Base-by-base conservation (phyloP, 2,113 vertebrate genomes). In the Chionis minor region DNA sequence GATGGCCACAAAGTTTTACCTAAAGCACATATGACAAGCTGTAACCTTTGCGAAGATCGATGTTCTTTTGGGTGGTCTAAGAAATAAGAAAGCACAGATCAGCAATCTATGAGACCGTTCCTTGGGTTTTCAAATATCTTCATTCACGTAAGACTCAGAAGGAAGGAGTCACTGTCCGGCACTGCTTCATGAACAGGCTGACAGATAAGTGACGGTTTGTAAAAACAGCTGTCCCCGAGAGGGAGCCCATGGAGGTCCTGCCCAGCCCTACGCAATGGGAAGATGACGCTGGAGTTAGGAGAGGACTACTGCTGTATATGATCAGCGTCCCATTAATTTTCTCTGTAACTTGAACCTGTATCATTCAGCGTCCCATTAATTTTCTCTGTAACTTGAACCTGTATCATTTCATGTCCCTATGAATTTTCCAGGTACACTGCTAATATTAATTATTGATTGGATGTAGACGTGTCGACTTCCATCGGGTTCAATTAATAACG, bases 361-460 rank as follows among this genome's bases (percentile, higher is more conserved):
- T 18, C 61, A 67, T 69, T 79, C n/a, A n/a, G n/a, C n/a, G n/a
- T n/a, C 65, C 58, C 26, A 40, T 20, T 69, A 10, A 52, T 58
- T 77, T 55, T 38, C 32, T 81, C 82, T 95, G 4, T 52, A 83
- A 13, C 35, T 51, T 70, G 45, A 62, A 22, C 47, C 40, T 4
- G 9, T 32, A 61, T 18, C 61, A 67, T 69, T 79, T 89, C 61
- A 92, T 67, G 52, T n/a, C 27, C n/a, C 38, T 32, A 40, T 40
- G 18, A 51, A 30, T 59, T 81, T 94, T 94, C 90, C 79, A 95
- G 86, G 63, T 52, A 54, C 22, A 58, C 22, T 15, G 47, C 56
- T 89, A 69, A 45, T 84, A 83, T 42, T 75, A 81, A 92, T 92
- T 94, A 95, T 51, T 81, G 79, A 90, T 24, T 80, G 78, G 58